These are phyloP conservation scores for Hirtodrosophila histrioides DNA, from an alignment of 2,888 invertebrate species.

Conservation along the genomic window DNA sequence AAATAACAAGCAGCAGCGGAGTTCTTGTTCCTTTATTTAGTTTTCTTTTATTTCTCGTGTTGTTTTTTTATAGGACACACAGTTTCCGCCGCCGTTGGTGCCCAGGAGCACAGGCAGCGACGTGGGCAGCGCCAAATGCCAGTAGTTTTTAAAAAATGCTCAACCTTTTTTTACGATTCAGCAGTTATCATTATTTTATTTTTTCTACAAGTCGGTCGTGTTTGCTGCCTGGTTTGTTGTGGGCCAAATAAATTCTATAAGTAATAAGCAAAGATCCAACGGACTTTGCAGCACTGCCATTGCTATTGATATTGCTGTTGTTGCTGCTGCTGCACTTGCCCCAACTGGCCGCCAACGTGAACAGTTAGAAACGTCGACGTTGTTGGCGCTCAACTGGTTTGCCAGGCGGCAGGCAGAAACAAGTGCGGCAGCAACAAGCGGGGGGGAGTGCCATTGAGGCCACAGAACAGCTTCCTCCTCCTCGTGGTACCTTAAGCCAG, in stretches of 20 bases:
- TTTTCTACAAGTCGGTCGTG: conserved; percentile 69
- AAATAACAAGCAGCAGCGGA: conserved; percentile 56
- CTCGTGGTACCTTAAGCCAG: conserved; percentile 60
- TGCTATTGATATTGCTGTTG: conserved; percentile 20
- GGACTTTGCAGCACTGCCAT: conserved; percentile 28
- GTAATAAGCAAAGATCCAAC: conserved; percentile 74
- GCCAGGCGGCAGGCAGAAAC: conserved; percentile 36
- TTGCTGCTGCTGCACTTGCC: conserved; percentile 53
- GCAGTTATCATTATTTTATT: conserved; percentile 76
- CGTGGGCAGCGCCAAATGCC: conserved; percentile 52
- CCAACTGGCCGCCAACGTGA: conserved; percentile 52
- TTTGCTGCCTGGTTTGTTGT: conserved; percentile 58
- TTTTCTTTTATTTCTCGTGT: conserved; percentile 1
- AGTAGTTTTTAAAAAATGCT: conserved; percentile 53
- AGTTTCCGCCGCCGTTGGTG: conserved; percentile 62
- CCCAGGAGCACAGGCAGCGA: conserved; percentile 22
- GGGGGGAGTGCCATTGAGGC: conserved; percentile 29
- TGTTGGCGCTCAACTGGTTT: conserved; percentile 70
- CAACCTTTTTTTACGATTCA: conserved; percentile 62
- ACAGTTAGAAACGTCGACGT: conserved; percentile 65
- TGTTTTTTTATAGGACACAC: conserved; percentile 66
- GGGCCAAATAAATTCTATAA: conserved; percentile 77
- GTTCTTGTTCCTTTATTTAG: not conserved
- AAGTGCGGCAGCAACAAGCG: conserved; percentile 52
- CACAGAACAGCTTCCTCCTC: conserved; percentile 58